A percentile compares a stretch with the other conserved stretches of the same genome.
These are phyloP conservation scores for Pangasius krempfi DNA, from an alignment of 2,797 vertebrate species.

Conservation along the genomic window DNA sequence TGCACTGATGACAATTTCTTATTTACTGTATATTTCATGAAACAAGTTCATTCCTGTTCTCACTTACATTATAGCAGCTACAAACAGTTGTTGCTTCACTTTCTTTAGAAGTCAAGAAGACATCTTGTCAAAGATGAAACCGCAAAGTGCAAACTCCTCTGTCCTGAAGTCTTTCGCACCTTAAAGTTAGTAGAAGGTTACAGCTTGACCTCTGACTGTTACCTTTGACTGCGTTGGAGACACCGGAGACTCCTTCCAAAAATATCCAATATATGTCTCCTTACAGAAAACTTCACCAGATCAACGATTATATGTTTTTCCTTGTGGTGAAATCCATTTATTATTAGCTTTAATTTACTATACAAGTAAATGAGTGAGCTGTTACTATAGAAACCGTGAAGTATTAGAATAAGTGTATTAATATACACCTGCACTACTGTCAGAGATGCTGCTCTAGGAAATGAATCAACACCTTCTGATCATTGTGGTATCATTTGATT, in stretches of 20 bases:
- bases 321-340: neutral
- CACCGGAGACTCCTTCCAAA: neutral
- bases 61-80: neutral
- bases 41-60: neutral
- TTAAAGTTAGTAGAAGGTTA: neutral
- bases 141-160: neutral
- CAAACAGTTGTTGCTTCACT: neutral
- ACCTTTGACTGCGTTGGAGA: neutral
- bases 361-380: neutral
- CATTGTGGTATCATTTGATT: neutral
- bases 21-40: neutral
- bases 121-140: neutral
- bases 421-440: neutral
- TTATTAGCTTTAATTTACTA: neutral
- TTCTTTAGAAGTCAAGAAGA: neutral
- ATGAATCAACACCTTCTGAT: neutral
- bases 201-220: neutral
- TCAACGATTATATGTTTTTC: neutral
- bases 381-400: neutral
- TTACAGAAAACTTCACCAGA: neutral
- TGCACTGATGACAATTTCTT: neutral
- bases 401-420: neutral
- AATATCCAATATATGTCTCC: neutral
- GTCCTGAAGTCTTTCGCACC: neutral
- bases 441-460: neutral